These are phyloP conservation scores for Synanthedon formicaeformis DNA, from an alignment of 2,888 invertebrate genomes.

Conservation along the genomic window DNA sequence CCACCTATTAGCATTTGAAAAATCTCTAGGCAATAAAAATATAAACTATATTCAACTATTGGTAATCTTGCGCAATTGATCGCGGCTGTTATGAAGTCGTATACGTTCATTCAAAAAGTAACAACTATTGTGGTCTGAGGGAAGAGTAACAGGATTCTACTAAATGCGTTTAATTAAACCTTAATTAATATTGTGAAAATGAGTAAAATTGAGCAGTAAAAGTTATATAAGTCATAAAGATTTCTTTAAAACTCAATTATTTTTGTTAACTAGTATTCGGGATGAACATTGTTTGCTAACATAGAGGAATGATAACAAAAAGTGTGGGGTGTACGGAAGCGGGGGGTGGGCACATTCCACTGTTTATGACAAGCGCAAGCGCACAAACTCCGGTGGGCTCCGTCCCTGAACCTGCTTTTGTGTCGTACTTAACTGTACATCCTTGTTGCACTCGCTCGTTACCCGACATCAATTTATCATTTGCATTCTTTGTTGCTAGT, in stretches of 20 bases:
- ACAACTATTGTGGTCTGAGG: no score
- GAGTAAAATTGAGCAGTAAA: no score
- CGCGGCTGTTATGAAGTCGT: no score
- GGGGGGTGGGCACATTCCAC: constrained; percentile 34
- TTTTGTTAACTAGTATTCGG: background rate
- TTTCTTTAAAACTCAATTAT: no score
- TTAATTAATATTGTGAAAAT: no score
- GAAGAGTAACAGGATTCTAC: no score
- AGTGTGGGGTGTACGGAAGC: constrained; percentile 15
- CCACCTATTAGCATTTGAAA: constrained; percentile 18
- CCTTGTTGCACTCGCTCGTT: constrained; percentile 24
- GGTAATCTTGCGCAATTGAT: no score
- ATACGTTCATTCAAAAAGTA: no score
- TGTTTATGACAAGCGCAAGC: constrained; percentile 35
- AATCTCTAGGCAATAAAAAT: constrained; percentile 4
- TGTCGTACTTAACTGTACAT: constrained; percentile 12
- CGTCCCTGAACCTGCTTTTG: constrained; percentile 19
- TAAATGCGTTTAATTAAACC: no score
- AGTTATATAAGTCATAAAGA: no score
- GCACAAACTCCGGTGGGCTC: constrained; percentile 20
- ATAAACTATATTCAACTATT: no score
- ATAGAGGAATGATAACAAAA: constrained; percentile 33
- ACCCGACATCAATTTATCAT: constrained; percentile 17
- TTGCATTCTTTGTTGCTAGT: constrained; percentile 5
- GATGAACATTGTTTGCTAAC: constrained; percentile 24